These are phyloP conservation scores for Clarias batrachus DNA, from an alignment of 2,113 vertebrate species.

Conservation along the genomic window DNA sequence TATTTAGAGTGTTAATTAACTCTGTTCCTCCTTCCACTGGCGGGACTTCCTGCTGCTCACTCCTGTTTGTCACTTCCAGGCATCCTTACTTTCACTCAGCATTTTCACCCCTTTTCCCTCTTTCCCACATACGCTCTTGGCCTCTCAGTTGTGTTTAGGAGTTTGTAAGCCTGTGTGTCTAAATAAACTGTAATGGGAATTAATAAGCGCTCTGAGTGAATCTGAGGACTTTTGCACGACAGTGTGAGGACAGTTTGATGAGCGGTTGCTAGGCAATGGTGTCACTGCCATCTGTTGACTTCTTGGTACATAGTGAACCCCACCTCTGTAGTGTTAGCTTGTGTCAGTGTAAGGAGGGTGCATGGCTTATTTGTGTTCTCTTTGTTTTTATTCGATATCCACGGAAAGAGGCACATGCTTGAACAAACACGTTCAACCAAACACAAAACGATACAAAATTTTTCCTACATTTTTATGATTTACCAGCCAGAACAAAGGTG, in stretches of 20 bases:
- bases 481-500: background rate
- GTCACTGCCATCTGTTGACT: slow-evolving; percentile 50
- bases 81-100: slow-evolving; percentile 35
- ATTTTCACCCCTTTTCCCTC: background rate
- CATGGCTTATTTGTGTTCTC: background rate
- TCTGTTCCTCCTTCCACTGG: slow-evolving; percentile 26
- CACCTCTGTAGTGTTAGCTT: slow-evolving; percentile 33
- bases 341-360: background rate
- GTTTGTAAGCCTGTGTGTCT: slow-evolving; percentile 10
- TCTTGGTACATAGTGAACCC: slow-evolving; percentile 40
- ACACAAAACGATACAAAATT: background rate
- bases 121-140: background rate
- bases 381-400: background rate
- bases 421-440: background rate
- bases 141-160: background rate
- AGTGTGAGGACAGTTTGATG: slow-evolving; percentile 34
- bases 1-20: slow-evolving; percentile 50
- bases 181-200: slow-evolving; percentile 11
- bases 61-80: slow-evolving; percentile 45
- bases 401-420: background rate
- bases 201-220: slow-evolving; percentile 24
- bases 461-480: background rate
- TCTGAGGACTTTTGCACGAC: slow-evolving; percentile 21
- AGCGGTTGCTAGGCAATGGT: slow-evolving; percentile 50
- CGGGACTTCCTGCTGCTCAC: slow-evolving; percentile 39